Evolutionary conservation across 2,113 vertebrate genomes (phyloP), one percentile per base, ranked within the genome.

Genomic region (Nycticryphes semicollaris): DNA sequence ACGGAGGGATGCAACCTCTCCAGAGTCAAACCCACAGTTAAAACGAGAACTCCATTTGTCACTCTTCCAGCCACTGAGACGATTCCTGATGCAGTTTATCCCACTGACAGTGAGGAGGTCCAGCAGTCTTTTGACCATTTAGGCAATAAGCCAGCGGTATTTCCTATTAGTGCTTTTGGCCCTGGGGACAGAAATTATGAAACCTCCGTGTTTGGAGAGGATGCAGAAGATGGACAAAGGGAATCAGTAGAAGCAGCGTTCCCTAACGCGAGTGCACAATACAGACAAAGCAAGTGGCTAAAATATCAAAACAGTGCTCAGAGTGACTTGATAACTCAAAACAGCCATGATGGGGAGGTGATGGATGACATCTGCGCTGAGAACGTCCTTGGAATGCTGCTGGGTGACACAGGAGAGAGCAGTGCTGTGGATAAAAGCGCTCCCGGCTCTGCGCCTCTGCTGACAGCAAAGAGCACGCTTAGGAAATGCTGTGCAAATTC

Each of bases 201-300:
- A 53, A 78, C 47, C 54, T 92, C 72, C 35, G 73, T 86, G 76
- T 80, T 68, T 81, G 87, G 64, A 68, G 90, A 87, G 7, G 19
- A 18, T 43, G 53, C 2, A 2, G 93, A 95, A 88, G 54, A 48
- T 0, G 10, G 64, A 87, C 89, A 67, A 84, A 59, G 37, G 53
- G 60, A 72, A 23, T 48, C 53, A 7, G 8, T 48, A 35, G 62
- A n/a, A 39, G 56, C 75, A 19, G 19, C 5, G 37, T 74, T 93
- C 30, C 15, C 60, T 73, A 57, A 72, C 12, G 30, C 13, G 27
- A 24, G 90, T 86, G 39, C 89, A 39, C 94, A 87, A n/a, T 41
- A 19, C 5, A 87, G 84, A 95, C 91, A 93, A 95, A 98, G 98
- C 97, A 98, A 98, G 94, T 98, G 98, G 98, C 87, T 98, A 45